These are phyloP conservation scores for Drosophila lini DNA, from an alignment of 1,140 invertebrate genomes.

Conservation along the genomic window DNA sequence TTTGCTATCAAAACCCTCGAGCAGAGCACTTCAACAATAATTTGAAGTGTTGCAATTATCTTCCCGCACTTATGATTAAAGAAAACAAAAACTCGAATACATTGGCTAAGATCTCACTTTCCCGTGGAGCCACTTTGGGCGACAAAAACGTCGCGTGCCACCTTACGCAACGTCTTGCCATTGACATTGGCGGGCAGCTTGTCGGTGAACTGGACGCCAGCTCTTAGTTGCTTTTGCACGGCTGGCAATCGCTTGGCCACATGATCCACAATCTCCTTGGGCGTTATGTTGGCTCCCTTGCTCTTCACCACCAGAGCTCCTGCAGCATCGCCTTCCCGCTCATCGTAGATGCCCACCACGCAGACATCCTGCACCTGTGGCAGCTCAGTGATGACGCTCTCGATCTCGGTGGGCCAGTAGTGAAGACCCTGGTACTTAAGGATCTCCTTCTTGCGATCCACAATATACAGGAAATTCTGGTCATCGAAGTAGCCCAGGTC, in stretches of 20 bases:
- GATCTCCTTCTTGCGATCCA: conserved; percentile 91
- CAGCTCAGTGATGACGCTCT: conserved; percentile 56
- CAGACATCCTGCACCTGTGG: conserved; percentile 69
- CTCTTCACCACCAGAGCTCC: conserved; percentile 64
- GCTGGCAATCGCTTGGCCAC: conserved; percentile 79
- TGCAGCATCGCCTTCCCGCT: conserved; percentile 60
- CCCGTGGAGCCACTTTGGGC: conserved; percentile 20
- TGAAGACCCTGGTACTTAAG: conserved; percentile 88
- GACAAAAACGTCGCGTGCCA: conserved; percentile 81
- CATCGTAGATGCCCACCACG: conserved; percentile 72
- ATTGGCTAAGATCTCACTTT: conserved; percentile 20
- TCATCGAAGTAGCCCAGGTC: conserved; percentile 90
- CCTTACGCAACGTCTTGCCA: conserved; percentile 87
- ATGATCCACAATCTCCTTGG: conserved; percentile 60
- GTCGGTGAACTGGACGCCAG: conserved; percentile 87
- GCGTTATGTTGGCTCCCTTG: conserved; percentile 41
- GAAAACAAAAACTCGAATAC: conserved; percentile 13
- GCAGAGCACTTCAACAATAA: conserved; percentile 1
- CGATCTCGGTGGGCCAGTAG: conserved; percentile 79
- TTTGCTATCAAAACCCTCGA: not conserved
- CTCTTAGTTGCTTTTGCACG: conserved; percentile 85
- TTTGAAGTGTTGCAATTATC: conserved; percentile 17
- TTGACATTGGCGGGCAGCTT: conserved; percentile 87
- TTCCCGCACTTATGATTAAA: conserved; percentile 33
- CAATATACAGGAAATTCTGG: conserved; percentile 88